phyloP scores from a whole-genome alignment of 2,113 vertebrate species.

The Cephalopterus ornatus region DNA sequence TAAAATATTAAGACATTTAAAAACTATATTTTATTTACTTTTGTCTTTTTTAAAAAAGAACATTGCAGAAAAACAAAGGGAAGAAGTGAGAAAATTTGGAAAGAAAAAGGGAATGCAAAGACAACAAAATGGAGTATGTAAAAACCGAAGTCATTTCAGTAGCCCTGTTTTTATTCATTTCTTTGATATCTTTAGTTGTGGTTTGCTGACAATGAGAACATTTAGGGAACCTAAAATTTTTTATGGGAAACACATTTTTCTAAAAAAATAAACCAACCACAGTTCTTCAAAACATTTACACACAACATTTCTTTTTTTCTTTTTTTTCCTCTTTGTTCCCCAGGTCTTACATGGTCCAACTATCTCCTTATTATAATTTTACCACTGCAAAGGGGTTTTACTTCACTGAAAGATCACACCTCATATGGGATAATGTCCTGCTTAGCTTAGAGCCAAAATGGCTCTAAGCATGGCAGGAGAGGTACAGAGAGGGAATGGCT shows the following conservation, averaged over 20 bases:
- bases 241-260: not conserved
- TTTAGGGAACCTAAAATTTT: not conserved
- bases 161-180: not conserved
- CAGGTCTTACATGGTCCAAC: fast-evolving
- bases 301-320: not conserved
- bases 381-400: fast-evolving
- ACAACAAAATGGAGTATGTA: not conserved
- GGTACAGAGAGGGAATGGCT: not conserved
- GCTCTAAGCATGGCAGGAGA: not conserved
- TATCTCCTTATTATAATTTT: not conserved
- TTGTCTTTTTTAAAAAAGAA: not conserved
- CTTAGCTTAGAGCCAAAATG: not conserved
- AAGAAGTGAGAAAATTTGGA: not conserved
- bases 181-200: not conserved
- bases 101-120: not conserved
- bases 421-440: not conserved
- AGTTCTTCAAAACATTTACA: not conserved
- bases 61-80: not conserved
- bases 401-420: not conserved
- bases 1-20: not conserved
- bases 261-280: fast-evolving
- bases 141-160: not conserved
- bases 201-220: not conserved
- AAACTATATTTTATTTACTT: not conserved
- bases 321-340: not conserved